Conservation (phyloP, 2,797 vertebrate species). For the Oophaga sylvatica region DNA sequence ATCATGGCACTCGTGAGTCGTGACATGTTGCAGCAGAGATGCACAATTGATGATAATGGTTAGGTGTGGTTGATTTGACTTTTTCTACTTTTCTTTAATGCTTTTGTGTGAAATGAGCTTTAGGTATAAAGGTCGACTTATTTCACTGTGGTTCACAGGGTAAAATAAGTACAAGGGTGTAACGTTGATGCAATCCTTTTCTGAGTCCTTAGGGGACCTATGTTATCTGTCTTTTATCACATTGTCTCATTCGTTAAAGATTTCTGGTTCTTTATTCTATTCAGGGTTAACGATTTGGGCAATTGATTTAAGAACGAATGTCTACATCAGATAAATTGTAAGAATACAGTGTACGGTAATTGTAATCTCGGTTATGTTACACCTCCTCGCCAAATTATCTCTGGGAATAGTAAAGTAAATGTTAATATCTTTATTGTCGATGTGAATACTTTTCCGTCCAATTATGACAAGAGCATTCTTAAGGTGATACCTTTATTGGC, state of each 20-base stretch:
- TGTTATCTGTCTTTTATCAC: slow-evolving; percentile 47
- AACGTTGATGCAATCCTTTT: slow-evolving; percentile 33
- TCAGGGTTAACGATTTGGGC: slow-evolving; percentile 12
- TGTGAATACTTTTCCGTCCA: no score
- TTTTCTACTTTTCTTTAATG: background rate
- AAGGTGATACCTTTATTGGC: no score
- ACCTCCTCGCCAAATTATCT: background rate
- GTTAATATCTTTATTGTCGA: background rate
- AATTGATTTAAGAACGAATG: slow-evolving; percentile 10
- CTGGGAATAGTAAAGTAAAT: background rate
- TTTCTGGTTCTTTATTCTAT: slow-evolving; percentile 10
- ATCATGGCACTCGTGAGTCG: background rate
- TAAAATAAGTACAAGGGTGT: slow-evolving; percentile 46
- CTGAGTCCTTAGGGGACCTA: slow-evolving; percentile 23
- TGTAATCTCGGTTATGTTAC: background rate
- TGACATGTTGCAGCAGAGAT: background rate
- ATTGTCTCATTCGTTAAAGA: background rate
- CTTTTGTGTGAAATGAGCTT: slow-evolving; percentile 1
- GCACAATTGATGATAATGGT: slow-evolving; percentile 19
- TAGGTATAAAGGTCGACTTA: slow-evolving; percentile 8
- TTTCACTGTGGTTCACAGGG: slow-evolving; percentile 10
- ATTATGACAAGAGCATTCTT: no score
- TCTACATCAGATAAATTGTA: slow-evolving; percentile 29
- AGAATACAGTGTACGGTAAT: background rate
- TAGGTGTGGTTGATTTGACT: slow-evolving; percentile 13